Conservation (phyloP, 2,113 vertebrate species). For the Protobothrops flavoviridis region DNA sequence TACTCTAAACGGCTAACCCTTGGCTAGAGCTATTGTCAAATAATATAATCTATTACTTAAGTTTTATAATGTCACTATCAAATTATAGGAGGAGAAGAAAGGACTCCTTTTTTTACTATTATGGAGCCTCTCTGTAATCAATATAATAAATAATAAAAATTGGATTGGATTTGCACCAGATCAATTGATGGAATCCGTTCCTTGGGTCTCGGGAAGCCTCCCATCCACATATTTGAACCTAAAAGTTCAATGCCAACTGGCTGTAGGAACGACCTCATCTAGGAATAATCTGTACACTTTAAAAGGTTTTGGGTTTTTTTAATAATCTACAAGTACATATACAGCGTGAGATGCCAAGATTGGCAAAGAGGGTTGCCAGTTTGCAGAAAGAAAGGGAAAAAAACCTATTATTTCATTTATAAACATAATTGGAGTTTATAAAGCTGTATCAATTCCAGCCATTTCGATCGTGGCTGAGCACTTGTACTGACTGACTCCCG, state of each 20-base stretch:
- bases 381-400: neutral
- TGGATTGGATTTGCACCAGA: neutral
- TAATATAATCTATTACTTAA: neutral
- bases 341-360: neutral
- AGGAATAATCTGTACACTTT: neutral
- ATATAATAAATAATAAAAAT: neutral
- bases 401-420: neutral
- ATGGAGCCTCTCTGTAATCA: neutral
- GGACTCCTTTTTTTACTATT: neutral
- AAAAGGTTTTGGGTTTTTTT: neutral
- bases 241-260: neutral
- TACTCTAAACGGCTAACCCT: neutral
- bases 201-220: neutral
- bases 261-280: neutral
- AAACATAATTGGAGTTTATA: neutral
- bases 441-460: neutral
- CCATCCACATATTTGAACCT: neutral
- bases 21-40: neutral
- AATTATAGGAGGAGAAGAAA: neutral
- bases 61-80: neutral
- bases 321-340: neutral
- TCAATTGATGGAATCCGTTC: neutral
- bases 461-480: neutral
- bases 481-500: neutral
- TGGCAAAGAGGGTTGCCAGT: neutral